phyloP scores from a whole-genome alignment of 1,140 invertebrate genomes.

The Procambarus virginalis region DNA sequence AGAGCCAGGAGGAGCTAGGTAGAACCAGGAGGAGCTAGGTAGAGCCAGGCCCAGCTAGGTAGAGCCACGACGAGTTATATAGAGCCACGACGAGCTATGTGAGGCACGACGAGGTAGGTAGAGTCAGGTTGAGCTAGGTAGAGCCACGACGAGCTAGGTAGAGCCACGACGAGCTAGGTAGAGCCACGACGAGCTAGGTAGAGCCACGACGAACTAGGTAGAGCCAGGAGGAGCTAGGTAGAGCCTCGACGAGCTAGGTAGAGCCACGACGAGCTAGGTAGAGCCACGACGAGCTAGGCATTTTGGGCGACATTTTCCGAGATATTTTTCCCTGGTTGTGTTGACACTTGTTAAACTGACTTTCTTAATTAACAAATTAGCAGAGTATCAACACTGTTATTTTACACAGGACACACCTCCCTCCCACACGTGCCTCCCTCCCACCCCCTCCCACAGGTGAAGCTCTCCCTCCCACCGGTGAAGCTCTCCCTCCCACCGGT shows the following conservation, averaged over 20 bases:
- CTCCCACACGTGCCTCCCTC: not conserved
- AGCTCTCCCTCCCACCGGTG: not conserved
- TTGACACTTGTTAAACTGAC: not conserved
- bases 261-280: no score
- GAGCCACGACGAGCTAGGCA: not conserved
- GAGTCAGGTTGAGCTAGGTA: no score
- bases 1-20: no score
- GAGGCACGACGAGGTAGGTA: no score
- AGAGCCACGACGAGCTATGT: no score
- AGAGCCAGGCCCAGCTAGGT: no score
- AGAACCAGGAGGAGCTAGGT: no score
- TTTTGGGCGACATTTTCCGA: not conserved
- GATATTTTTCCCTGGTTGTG: not conserved
- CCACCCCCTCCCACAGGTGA: not conserved
- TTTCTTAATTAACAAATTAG: conserved; percentile 9
- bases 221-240: not conserved
- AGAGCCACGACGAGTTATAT: no score
- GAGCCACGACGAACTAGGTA: not conserved
- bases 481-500: not conserved
- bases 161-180: not conserved
- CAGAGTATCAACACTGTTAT: conserved; percentile 9
- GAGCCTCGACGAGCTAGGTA: not conserved
- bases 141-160: not conserved
- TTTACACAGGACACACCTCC: not conserved
- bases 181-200: no score